Conservation (phyloP, 2,113 vertebrate genomes). For the Pterocles burchelli region DNA sequence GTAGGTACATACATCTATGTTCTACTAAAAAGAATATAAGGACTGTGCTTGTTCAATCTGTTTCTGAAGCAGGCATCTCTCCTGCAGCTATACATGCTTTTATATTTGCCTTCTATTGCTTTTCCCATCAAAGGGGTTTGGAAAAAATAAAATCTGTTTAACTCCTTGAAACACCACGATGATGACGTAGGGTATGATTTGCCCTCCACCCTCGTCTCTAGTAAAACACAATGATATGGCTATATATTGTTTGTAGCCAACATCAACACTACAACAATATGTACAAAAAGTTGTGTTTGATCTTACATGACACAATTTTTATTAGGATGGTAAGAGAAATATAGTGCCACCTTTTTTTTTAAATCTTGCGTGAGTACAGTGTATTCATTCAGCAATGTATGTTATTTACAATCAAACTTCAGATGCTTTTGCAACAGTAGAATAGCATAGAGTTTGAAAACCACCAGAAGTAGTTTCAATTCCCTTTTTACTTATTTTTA, state of each 20-base stretch:
- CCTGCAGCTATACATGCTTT: neutral
- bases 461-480: neutral
- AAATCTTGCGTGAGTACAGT: neutral
- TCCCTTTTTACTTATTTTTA: neutral
- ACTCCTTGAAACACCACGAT: neutral
- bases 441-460: neutral
- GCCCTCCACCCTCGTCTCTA: neutral
- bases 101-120: neutral
- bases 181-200: neutral
- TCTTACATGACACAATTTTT: neutral
- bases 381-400: neutral
- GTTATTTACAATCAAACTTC: neutral
- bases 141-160: neutral
- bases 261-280: neutral
- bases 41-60: neutral
- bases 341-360: neutral
- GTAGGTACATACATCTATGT: neutral
- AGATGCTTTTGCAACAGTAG: neutral
- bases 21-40: neutral
- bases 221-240: neutral
- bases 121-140: neutral
- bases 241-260: neutral
- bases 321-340: neutral
- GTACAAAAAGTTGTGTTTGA: neutral
- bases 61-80: neutral